Conservation (phyloP, 1,140 invertebrate species). For the Sitophilus oryzae region DNA sequence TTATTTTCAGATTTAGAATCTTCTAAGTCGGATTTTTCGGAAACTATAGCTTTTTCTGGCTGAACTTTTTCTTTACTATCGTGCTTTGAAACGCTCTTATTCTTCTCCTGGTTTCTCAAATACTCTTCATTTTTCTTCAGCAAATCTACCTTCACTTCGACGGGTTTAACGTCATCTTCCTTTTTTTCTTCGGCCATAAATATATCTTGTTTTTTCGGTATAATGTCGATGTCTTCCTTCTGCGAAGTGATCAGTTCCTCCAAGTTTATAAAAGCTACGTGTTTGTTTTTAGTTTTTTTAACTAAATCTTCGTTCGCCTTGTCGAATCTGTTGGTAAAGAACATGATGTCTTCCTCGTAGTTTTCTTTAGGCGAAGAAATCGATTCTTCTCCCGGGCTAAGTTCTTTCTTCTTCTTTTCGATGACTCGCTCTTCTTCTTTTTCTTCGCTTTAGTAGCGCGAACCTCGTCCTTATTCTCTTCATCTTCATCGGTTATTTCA, state of each 20-base stretch:
- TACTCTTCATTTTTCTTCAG: conserved; percentile 22
- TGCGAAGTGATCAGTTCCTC: background rate
- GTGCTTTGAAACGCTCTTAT: background rate
- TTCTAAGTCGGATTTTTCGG: background rate
- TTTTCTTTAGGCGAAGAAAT: background rate
- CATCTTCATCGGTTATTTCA: background rate
- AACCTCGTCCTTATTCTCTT: background rate
- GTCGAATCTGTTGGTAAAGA: conserved; percentile 12
- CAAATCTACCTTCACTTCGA: conserved; percentile 17
- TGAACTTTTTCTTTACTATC: background rate
- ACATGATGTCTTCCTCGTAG: conserved; percentile 19
- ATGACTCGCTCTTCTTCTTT: background rate
- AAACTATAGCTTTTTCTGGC: background rate
- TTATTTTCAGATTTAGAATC: background rate
- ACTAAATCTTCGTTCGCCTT: conserved; percentile 5
- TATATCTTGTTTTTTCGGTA: conserved; percentile 5
- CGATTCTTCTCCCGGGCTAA: background rate
- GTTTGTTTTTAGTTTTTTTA: conserved; percentile 11
- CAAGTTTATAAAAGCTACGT: background rate
- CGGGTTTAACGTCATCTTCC: conserved; percentile 4
- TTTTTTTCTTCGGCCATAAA: conserved; percentile 1
- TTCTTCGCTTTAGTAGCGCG: background rate
- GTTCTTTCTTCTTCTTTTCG: background rate
- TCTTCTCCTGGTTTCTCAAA: conserved; percentile 17
- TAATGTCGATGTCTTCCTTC: background rate